Conservation (phyloP, 2,113 vertebrate genomes). For the Falcunculus frontatus region DNA sequence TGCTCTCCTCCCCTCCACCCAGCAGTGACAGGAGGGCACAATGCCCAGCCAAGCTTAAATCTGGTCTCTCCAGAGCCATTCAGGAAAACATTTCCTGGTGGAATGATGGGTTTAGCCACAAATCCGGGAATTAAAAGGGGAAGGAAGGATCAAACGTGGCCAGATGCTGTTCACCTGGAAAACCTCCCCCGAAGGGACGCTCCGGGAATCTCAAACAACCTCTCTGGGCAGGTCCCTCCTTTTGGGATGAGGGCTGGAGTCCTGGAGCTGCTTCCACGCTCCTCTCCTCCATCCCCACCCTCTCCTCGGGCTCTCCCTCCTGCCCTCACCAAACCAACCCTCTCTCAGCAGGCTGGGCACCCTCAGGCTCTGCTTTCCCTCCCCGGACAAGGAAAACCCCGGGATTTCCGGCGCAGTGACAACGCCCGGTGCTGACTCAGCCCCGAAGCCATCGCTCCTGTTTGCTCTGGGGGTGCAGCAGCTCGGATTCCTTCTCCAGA, state of each 20-base stretch:
- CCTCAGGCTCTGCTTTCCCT: neutral
- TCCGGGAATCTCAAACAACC: neutral
- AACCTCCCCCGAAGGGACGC: neutral
- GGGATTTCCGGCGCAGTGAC: neutral
- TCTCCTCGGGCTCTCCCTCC: neutral
- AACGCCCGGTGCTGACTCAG: neutral
- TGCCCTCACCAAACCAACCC: neutral
- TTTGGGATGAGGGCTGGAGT: neutral
- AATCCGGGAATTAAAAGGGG: neutral
- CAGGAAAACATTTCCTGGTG: neutral
- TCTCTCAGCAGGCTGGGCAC: neutral
- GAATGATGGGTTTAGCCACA: neutral
- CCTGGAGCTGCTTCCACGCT: neutral
- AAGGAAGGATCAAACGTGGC: neutral
- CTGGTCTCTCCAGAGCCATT: neutral
- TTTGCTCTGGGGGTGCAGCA: slow-evolving; percentile 24
- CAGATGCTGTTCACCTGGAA: neutral
- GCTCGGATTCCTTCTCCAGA: neutral
- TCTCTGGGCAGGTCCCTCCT: neutral
- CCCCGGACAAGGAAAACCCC: neutral
- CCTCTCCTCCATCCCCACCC: neutral
- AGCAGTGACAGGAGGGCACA: fast-evolving
- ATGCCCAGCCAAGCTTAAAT: neutral
- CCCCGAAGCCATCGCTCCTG: neutral
- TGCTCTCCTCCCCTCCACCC: neutral